phyloP scores from a whole-genome alignment of 2,113 vertebrate species.

The Raja brachyura region DNA sequence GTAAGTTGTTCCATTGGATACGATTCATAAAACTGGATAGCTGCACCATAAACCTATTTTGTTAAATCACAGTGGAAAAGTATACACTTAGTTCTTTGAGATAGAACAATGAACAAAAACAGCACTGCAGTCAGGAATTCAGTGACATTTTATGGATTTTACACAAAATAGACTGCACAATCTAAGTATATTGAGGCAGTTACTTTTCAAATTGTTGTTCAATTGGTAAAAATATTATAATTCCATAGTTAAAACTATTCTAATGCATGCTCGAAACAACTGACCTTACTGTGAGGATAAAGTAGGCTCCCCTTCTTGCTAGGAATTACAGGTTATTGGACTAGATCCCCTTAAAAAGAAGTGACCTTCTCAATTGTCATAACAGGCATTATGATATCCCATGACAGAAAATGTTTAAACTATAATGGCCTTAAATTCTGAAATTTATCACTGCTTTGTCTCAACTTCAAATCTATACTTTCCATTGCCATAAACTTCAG shows the following conservation, averaged over 20 bases:
- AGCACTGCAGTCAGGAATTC: background rate
- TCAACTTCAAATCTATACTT: background rate
- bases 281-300: background rate
- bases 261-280: background rate
- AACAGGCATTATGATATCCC: background rate
- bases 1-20: constrained; percentile 72
- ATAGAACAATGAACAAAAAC: background rate
- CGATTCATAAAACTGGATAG: constrained; percentile 94
- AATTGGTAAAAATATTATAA: background rate
- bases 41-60: constrained; percentile 85
- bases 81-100: background rate
- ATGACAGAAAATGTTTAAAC: background rate
- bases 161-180: too few relatives aligned
- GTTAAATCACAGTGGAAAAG: constrained; percentile 19
- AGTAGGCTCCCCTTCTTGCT: background rate
- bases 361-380: background rate
- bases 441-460: background rate
- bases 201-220: background rate
- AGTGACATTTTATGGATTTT: too few relatives aligned
- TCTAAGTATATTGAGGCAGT: background rate
- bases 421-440: background rate
- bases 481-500: background rate
- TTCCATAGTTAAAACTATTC: background rate
- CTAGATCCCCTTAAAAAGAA: background rate
- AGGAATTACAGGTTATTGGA: background rate